Percentiles rank a stretch among this genome's conserved stretches.
phyloP scores from a whole-genome alignment of 2,797 vertebrate genomes.

The Siniperca obscura region DNA sequence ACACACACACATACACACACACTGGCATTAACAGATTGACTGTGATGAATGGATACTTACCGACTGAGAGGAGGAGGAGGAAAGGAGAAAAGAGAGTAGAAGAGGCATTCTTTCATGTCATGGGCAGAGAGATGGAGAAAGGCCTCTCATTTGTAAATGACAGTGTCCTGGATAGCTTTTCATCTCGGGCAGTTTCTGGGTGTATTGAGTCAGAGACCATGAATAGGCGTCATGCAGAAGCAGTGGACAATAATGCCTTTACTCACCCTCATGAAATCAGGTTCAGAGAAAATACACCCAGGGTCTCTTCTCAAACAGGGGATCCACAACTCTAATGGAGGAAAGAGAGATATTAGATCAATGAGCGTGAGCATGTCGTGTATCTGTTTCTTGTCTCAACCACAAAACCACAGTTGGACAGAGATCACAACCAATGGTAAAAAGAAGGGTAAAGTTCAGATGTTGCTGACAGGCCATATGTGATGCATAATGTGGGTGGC shows the following conservation, averaged over 20 bases:
- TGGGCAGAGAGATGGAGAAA: conserved; percentile 50
- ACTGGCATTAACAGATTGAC: conserved; percentile 75
- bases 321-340: conserved; percentile 58
- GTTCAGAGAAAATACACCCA: conserved; percentile 32
- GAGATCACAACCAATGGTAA: conserved; percentile 53
- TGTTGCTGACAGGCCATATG: conserved; percentile 23
- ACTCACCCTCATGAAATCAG: conserved; percentile 44
- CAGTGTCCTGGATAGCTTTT: conserved; percentile 68
- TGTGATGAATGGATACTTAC: conserved; percentile 75
- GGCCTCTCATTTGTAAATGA: conserved; percentile 73
- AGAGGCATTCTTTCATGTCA: conserved; percentile 54
- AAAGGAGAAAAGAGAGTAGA: conserved; percentile 30
- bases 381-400: conserved; percentile 48
- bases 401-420: conserved; percentile 60
- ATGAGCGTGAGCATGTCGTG: conserved; percentile 37
- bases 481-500: conserved; percentile 2
- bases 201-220: conserved; percentile 45
- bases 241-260: conserved; percentile 43
- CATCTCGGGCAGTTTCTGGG: conserved; percentile 55
- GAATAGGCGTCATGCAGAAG: conserved; percentile 24
- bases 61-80: conserved; percentile 39
- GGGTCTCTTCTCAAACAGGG: conserved; percentile 42
- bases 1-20: conserved; percentile 44
- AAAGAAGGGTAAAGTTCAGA: conserved; percentile 47
- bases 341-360: conserved; percentile 52